phyloP scores from a whole-genome alignment of 2,113 vertebrate species.

The Cnemophilus loriae region DNA sequence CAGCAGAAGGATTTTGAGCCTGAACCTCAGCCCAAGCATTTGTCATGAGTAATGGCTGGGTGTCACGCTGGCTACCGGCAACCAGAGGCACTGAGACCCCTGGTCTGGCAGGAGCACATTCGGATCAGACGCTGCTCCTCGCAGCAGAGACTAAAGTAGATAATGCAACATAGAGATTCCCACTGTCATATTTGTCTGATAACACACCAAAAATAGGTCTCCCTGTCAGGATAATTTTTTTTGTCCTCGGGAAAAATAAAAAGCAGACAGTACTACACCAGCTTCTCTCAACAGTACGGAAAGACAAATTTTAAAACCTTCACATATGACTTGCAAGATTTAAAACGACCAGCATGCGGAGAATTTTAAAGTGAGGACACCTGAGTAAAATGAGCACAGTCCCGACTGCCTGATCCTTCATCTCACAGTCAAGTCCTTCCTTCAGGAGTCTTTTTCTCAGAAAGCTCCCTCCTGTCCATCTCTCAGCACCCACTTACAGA shows the following conservation, averaged over 20 bases:
- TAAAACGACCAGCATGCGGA: not conserved
- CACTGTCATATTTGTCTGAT: not conserved
- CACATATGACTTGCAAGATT: not conserved
- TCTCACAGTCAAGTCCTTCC: not conserved
- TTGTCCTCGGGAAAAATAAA: not conserved
- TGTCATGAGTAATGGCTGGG: not conserved
- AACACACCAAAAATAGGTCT: not conserved
- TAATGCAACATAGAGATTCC: not conserved
- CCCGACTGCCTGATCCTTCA: not conserved
- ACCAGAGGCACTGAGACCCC: not conserved
- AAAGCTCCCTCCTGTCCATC: not conserved
- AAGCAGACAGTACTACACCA: not conserved
- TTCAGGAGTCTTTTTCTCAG: not conserved
- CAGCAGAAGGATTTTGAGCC: not conserved
- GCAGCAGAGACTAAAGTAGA: not conserved
- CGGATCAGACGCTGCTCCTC: not conserved
- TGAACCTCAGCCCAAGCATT: not conserved
- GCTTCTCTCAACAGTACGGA: not conserved
- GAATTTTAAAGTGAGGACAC: not conserved
- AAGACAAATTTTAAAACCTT: not conserved
- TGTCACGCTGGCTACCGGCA: not conserved
- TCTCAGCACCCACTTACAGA: not conserved
- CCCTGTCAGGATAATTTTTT: not conserved
- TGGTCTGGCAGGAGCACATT: not conserved
- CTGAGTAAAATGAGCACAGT: not conserved